Conservation (phyloP, 2,797 vertebrate genomes). For the Tympanoctomys barrerae region DNA sequence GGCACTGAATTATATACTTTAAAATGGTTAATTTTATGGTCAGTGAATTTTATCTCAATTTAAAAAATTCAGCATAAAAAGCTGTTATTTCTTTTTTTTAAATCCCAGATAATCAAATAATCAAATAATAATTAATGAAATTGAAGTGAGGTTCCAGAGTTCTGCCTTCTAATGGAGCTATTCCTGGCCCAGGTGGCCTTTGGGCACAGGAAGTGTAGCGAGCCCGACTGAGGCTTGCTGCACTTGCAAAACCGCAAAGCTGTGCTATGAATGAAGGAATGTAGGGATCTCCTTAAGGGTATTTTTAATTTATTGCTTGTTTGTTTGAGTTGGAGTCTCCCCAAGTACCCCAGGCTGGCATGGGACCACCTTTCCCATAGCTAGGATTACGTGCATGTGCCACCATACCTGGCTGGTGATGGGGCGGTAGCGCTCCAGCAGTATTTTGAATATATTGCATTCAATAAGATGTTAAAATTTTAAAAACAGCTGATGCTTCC, state of each 20-base stretch:
- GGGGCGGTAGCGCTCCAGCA: constrained; percentile 19
- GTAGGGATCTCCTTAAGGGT: background rate
- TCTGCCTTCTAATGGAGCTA: background rate
- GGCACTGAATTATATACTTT: background rate
- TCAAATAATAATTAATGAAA: background rate
- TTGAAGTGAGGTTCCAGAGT: background rate
- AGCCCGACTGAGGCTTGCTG: background rate
- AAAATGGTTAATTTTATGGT: background rate
- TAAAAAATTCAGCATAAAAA: background rate
- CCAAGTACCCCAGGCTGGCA: background rate
- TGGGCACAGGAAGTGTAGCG: background rate
- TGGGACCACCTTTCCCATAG: background rate
- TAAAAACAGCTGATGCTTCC: background rate
- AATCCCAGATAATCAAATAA: background rate
- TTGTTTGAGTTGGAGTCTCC: background rate
- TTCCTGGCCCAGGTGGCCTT: background rate
- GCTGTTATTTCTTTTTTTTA: background rate
- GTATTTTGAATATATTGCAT: constrained; percentile 31
- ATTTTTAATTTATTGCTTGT: background rate
- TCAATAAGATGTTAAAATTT: background rate
- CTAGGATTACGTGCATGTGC: background rate
- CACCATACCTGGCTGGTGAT: background rate
- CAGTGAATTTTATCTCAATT: background rate
- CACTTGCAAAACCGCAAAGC: background rate
- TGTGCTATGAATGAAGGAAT: background rate